Evolutionary conservation across 30 jellyfish, hydroid and myxozoan genomes (phyloP).

Genomic region (Catostylus mosaicus): DNA sequence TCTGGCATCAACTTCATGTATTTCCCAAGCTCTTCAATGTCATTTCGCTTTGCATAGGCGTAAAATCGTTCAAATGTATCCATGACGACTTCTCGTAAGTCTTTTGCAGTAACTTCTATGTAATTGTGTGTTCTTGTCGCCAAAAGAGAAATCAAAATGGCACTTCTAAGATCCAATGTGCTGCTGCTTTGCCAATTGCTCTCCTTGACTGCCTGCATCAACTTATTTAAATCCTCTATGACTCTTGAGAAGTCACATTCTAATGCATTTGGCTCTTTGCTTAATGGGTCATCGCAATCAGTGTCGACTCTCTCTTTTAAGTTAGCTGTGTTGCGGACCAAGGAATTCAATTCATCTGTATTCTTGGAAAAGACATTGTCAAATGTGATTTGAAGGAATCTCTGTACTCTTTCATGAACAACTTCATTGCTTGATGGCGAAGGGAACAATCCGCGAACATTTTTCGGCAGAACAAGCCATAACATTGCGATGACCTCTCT

Average conservation of each 20-base stretch:
- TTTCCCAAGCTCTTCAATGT: conserved; percentile 1
- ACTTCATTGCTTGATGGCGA: not conserved
- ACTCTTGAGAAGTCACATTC: conserved; percentile 16
- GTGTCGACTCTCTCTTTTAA: not conserved
- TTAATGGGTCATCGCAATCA: conserved; percentile 1
- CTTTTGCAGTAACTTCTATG: not conserved
- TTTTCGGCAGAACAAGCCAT: conserved; percentile 18
- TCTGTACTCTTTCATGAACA: conserved; percentile 7
- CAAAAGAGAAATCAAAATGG: not conserved
- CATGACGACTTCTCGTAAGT: not conserved
- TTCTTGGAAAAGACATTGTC: not conserved
- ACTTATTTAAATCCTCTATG: not conserved
- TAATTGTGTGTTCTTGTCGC: not conserved
- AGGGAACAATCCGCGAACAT: not conserved
- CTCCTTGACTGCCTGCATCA: not conserved
- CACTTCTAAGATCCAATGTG: not conserved
- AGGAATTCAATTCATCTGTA: not conserved
- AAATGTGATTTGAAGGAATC: conserved; percentile 15
- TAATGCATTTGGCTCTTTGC: not conserved
- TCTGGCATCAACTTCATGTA: conserved; percentile 25
- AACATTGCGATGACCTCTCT: conserved; percentile 34
- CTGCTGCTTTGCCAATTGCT: not conserved
- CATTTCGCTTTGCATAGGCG: conserved; percentile 19
- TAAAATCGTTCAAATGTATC: conserved; percentile 24
- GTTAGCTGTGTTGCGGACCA: conserved; percentile 1